Percentiles rank a stretch among this genome's conserved stretches.
Conservation (phyloP, 2,888 invertebrate genomes). For the Ischnus inquisitorius region DNA sequence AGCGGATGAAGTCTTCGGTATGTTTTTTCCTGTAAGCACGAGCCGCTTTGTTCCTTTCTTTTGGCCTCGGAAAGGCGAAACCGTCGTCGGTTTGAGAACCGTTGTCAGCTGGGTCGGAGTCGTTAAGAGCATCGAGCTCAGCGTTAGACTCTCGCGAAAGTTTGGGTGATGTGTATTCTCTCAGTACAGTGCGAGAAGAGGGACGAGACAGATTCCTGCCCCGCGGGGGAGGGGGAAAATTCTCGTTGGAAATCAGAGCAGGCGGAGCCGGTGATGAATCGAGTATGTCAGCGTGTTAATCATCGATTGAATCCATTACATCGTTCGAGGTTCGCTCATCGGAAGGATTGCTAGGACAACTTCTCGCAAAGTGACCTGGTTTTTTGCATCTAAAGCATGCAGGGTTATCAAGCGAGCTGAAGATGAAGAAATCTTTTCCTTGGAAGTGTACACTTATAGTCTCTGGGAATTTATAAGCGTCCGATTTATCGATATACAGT, state of each 20-base stretch:
- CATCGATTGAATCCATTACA: background rate
- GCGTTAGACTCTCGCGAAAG: background rate
- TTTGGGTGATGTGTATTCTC: background rate
- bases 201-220: background rate
- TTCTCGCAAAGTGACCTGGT: constrained; percentile 22
- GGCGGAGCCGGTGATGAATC: constrained; percentile 1
- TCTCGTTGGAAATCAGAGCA: background rate
- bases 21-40: background rate
- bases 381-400: constrained; percentile 37
- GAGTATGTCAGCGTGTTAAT: background rate
- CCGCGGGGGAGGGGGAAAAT: background rate
- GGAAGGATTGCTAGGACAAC: constrained; percentile 7
- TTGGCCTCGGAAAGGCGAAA: background rate
- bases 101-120: background rate
- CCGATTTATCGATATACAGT: constrained; percentile 23
- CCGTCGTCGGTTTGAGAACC: background rate
- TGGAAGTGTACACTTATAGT: constrained; percentile 20
- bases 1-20: constrained; percentile 8
- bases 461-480: constrained; percentile 20
- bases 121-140: background rate
- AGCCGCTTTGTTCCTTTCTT: constrained; percentile 5
- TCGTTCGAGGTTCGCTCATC: too few species aligned
- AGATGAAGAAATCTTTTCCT: constrained; percentile 29
- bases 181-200: background rate
- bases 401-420: constrained; percentile 17